Base-by-base conservation (phyloP, 2,888 invertebrate genomes). In the Allophyes oxyacanthae region DNA sequence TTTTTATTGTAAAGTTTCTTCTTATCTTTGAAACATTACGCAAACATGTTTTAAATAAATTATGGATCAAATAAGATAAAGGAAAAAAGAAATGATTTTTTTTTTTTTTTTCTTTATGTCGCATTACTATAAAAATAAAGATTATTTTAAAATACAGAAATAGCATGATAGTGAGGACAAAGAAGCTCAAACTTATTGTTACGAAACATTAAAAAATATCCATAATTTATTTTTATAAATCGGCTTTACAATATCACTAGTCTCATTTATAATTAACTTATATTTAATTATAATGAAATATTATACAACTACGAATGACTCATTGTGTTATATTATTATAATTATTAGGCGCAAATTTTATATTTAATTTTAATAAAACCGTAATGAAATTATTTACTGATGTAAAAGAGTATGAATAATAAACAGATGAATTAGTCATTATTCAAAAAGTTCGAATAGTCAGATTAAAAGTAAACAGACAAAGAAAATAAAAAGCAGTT, bases 251-350 rank as follows among this genome's bases (percentile, higher is more conserved):
- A 38, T 61, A 72, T 72, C 72, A 72, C 72, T 72, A 64, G 70
- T 66, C 38, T 72, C 42, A 61, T 66, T 65, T 64, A 74, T 56
- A 66, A 57, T 59, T 68, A 64, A 68, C 52, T 65, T 71, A 62
- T 10, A 50, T 59, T 68, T 59, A 63, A 60, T 55, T 58, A 66
- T 55, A 68, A 54, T 43, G 50, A 54, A 60, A 51, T 45, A n/a
- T n/a, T n/a, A 20, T 69, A 56, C 37, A 63, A 30, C 53, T 59
- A 58, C 60, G 40, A 56, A 53, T 61, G 67, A 65, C 62, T 72
- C 48, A 45, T 37, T 45, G 33, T 37, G n/a, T 33, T 45, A 37
- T 34, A 36, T 33, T 45, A 37, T 34, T 36, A 52, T 59, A 36
- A 48, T 52, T 3, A 20, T 20, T 20, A 62, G 51, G 46, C 43